Evolutionary conservation across 2,888 invertebrate genomes (phyloP), one percentile per base, ranked within the genome.

Genomic region (Trimorus sp.): DNA sequence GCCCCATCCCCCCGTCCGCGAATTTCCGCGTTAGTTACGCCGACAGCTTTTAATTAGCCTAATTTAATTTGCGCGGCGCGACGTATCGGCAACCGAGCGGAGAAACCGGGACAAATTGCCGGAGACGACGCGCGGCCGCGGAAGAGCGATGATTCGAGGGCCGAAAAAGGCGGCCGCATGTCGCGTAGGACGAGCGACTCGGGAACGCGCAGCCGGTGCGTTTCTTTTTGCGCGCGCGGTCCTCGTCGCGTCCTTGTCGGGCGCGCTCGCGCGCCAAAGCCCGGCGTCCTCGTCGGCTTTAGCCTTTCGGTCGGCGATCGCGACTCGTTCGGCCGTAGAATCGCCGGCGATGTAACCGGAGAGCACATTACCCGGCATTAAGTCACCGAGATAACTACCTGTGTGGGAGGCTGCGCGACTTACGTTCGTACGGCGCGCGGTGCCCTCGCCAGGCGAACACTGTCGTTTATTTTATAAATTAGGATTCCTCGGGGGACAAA

Each of bases 351-450:
- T 88, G 89, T 88, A 89, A 89, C 88, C 86, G 89, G 89, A 89
- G 89, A 89, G 88, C 83, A 88, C 89, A 89, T 89, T 90, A 90
- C 88, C 89, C 86, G 87, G 89, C 89, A 89, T 89, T 89, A 89
- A 90, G 90, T 89, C 89, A 90, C 88, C 86, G 89, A 89, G 90
- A 90, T 90, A 89, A 89, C 87, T 88, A 88, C 87, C 88, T 88
- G 89, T 85, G 90, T 90, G 90, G 89, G 90, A 88, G 89, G 89
- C 88, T 62, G 68, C 86, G 83, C 85, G 85, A 65, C 77, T 70
- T 60, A 51, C 77, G 70, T 76, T 56, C 62, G 77, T 84, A 84
- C 84, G 84, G 84, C 81, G 59, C 71, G 66, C 77, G 77, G 82
- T 77, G 75, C 82, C 85, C 83, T 75, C 71, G 63, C 63, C 65